Evolutionary conservation across 1,140 invertebrate species (phyloP).

Genomic region (Tyrophagus putrescentiae): DNA sequence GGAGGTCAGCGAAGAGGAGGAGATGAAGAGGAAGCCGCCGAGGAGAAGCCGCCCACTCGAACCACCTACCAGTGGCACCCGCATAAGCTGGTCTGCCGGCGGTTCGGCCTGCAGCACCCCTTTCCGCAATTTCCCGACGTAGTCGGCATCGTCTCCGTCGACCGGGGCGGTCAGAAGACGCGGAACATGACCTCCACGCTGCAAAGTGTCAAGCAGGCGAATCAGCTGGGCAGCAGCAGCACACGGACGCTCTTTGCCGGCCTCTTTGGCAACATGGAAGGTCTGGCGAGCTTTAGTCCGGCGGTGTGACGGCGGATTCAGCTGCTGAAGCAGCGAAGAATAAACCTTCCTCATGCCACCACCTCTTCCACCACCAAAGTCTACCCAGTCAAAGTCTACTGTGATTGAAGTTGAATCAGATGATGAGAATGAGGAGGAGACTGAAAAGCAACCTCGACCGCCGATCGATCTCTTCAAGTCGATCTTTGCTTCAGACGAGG

Average conservation of each 20-base stretch:
- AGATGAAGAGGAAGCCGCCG: not conserved
- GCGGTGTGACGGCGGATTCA: not conserved
- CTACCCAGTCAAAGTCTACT: constrained; percentile 15
- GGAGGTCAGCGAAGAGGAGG: not conserved
- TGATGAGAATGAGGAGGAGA: constrained; percentile 6
- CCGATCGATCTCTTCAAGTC: constrained; percentile 41
- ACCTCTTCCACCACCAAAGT: constrained; percentile 8
- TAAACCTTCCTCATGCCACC: no score
- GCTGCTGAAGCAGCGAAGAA: not conserved
- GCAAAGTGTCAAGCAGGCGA: not conserved
- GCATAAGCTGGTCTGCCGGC: constrained; percentile 62
- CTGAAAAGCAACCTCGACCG: constrained; percentile 28
- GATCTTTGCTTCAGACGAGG: constrained; percentile 40
- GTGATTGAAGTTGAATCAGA: not conserved
- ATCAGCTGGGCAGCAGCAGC: constrained; percentile 33
- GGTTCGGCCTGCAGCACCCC: constrained; percentile 88
- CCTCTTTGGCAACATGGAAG: not conserved
- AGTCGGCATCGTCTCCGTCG: constrained; percentile 14
- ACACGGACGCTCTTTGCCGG: constrained; percentile 20
- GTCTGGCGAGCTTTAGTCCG: constrained; percentile 1
- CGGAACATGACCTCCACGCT: constrained; percentile 33
- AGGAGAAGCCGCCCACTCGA: not conserved
- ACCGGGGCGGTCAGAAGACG: not conserved
- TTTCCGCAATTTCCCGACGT: constrained; percentile 35
- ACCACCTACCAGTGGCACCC: constrained; percentile 60